Conservation (phyloP, 1,140 invertebrate species). For the Drosophila burlai region DNA sequence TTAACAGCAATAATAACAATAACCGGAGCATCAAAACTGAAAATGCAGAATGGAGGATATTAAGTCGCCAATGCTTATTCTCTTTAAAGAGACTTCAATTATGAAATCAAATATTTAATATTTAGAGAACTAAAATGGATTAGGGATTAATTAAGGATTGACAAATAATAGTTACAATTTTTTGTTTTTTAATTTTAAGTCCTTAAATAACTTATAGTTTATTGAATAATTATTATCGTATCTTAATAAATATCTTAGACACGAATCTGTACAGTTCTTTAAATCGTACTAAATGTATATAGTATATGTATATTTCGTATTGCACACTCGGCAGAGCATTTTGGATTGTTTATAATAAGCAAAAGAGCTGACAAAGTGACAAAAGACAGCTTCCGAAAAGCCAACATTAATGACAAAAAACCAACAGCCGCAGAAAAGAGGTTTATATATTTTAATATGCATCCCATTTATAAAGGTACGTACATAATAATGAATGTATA, state of each 20-base stretch:
- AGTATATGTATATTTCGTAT: too few species aligned
- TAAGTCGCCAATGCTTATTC: neutral
- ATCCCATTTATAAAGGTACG: neutral
- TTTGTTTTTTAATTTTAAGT: neutral
- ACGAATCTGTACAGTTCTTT: neutral
- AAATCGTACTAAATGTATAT: too few species aligned
- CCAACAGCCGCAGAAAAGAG: slow-evolving; percentile 46
- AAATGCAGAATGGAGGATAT: slow-evolving; percentile 20
- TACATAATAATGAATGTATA: slow-evolving; percentile 2
- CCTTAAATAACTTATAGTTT: too few species aligned
- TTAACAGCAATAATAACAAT: slow-evolving; percentile 29
- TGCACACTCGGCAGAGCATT: neutral
- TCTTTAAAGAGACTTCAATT: neutral
- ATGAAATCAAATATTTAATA: too few species aligned
- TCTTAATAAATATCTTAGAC: too few species aligned
- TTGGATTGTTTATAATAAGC: slow-evolving; percentile 8
- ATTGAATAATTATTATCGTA: neutral
- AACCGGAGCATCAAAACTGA: slow-evolving; percentile 41
- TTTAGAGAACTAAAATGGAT: too few species aligned
- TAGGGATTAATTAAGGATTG: neutral
- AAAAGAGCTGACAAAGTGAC: slow-evolving; percentile 38
- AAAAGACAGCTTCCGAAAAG: slow-evolving; percentile 27
- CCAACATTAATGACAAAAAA: slow-evolving; percentile 13
- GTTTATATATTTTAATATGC: slow-evolving; percentile 17
- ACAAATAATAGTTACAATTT: neutral